Evolutionary conservation across 2,888 invertebrate genomes (phyloP).

Genomic region (Acanthopleura granulata): DNA sequence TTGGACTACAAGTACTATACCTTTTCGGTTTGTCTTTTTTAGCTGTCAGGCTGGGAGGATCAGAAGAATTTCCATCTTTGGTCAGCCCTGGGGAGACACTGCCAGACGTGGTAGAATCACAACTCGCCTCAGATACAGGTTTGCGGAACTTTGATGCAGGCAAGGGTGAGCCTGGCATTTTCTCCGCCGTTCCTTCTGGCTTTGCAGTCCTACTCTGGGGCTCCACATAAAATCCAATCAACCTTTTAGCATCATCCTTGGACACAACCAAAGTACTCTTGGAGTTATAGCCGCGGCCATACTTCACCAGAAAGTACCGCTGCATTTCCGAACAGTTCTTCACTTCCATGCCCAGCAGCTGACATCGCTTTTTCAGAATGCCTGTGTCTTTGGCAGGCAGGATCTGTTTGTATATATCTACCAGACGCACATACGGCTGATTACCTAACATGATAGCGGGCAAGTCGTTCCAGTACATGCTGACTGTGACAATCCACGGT

Average conservation of each 20-base stretch:
- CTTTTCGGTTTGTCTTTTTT: no score
- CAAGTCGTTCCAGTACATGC: conserved; percentile 68
- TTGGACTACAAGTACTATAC: no score
- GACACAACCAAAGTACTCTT: conserved; percentile 66
- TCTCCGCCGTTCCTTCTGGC: conserved; percentile 26
- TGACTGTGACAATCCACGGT: conserved; percentile 65
- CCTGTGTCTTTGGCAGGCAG: conserved; percentile 69
- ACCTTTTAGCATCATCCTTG: conserved; percentile 60
- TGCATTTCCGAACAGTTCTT: conserved; percentile 68
- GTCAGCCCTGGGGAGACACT: not conserved
- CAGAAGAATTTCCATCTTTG: no score
- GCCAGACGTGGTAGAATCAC: not conserved
- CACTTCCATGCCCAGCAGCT: conserved; percentile 63
- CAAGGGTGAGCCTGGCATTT: not conserved
- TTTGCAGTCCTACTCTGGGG: conserved; percentile 51
- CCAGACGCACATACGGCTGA: conserved; percentile 63
- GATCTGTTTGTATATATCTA: conserved; percentile 69
- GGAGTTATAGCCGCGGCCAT: conserved; percentile 67
- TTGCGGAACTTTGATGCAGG: not conserved
- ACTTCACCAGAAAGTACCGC: conserved; percentile 68
- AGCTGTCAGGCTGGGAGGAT: no score
- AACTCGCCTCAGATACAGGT: not conserved
- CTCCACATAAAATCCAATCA: conserved; percentile 67
- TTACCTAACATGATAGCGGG: conserved; percentile 67
- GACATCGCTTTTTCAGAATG: conserved; percentile 67